Evolutionary conservation across 2,888 invertebrate species (phyloP).

Genomic region (Dermolepida albohirtum): DNA sequence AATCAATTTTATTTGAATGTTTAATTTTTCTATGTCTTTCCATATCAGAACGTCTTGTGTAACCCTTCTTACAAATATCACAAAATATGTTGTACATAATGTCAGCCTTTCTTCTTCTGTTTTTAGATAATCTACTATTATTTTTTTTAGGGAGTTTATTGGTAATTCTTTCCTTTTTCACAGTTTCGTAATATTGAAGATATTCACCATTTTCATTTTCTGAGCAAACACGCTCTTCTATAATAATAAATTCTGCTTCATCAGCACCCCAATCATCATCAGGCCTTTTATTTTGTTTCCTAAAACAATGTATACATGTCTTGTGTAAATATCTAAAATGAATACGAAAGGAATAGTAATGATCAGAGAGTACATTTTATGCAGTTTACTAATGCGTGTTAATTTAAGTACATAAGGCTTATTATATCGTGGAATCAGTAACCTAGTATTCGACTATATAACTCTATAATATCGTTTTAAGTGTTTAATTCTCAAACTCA

Average conservation of each 20-base stretch:
- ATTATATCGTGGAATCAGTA: too few species aligned
- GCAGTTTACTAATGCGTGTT: too few species aligned
- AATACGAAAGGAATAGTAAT: too few species aligned
- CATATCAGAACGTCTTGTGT: conserved; percentile 46
- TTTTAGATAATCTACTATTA: conserved; percentile 8
- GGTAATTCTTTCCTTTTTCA: conserved; percentile 1
- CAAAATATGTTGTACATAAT: conserved; percentile 47
- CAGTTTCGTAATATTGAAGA: not conserved
- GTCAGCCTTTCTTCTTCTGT: conserved; percentile 43
- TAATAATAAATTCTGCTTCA: conserved; percentile 5
- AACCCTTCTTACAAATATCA: conserved; percentile 48
- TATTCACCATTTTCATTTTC: not conserved
- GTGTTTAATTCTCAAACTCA: too few species aligned
- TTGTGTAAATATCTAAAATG: not conserved
- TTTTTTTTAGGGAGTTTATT: not conserved
- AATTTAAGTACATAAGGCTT: too few species aligned
- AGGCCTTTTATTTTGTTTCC: conserved; percentile 1
- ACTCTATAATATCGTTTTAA: too few species aligned
- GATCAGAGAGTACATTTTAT: too few species aligned
- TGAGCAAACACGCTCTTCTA: conserved; percentile 4
- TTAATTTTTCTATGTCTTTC: conserved; percentile 41
- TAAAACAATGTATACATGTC: conserved; percentile 7
- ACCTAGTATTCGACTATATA: too few species aligned
- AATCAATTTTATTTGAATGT: conserved; percentile 21
- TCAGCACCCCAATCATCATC: conserved; percentile 4